phyloP scores from a whole-genome alignment of 2,113 vertebrate species.

The Galemys pyrenaicus region DNA sequence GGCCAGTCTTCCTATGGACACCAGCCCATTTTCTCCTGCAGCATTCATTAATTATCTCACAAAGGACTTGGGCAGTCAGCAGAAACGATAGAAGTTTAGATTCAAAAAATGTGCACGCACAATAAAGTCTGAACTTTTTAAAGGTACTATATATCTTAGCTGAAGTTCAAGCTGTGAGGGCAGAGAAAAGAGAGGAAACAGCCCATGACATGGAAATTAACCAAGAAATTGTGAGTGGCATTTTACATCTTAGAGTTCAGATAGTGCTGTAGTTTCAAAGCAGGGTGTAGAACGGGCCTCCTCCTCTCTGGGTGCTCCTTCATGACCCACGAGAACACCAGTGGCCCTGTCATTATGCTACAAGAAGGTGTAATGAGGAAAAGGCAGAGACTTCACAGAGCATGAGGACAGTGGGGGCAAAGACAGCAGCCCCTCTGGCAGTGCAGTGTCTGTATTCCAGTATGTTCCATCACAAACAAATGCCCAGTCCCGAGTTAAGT shows the following conservation, averaged over 20 bases:
- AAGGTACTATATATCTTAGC: not conserved
- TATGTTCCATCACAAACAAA: not conserved
- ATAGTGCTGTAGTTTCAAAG: not conserved
- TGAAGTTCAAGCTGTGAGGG: conserved; percentile 10
- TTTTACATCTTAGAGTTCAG: not conserved
- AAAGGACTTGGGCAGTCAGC: not conserved
- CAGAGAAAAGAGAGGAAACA: conserved; percentile 28
- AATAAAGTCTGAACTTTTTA: conserved; percentile 65
- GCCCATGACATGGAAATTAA: conserved; percentile 53
- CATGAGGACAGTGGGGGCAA: not conserved
- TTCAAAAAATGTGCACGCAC: conserved; percentile 32
- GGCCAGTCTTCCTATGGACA: not conserved
- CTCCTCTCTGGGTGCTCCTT: not conserved
- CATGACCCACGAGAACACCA: not conserved
- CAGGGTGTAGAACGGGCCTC: not conserved
- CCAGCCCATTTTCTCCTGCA: not conserved
- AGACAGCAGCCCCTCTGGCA: no score
- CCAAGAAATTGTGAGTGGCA: conserved; percentile 23
- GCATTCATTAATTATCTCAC: not conserved
- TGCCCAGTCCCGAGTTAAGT: not conserved
- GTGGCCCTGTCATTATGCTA: not conserved
- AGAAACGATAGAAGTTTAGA: conserved; percentile 6
- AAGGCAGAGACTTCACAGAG: not conserved
- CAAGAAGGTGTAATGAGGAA: not conserved
- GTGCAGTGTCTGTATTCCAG: not conserved